Base-by-base conservation (phyloP, 2,888 invertebrate species). In the Brenthis ino region DNA sequence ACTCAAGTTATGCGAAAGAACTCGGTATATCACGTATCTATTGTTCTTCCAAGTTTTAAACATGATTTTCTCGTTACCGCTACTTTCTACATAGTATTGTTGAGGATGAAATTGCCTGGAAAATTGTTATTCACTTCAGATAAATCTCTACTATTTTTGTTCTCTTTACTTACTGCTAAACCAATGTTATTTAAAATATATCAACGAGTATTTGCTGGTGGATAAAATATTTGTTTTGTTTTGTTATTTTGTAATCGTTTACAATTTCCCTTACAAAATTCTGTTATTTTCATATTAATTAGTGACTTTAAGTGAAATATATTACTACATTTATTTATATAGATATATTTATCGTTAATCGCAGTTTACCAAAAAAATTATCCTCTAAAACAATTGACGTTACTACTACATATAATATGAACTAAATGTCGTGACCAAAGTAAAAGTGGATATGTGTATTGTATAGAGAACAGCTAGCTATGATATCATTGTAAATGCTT, bases 1-100 rank as follows among this genome's bases (percentile, higher is more conserved):
- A 83, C 81, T 58, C 53, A 60, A 60, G 50, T 60, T 60, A 28
- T 11, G 11, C 48, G 68, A 73, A 76, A 71, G 74, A 77, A 75
- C 72, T 73, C 73, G 69, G 68, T 77, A 75, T 77, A 77, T 78
- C 77, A 76, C 69, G 74, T 75, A 77, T 80, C 78, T 80, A 80
- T 80, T 79, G 78, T 79, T 80, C 78, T 81, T 80, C 74, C 75
- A 69, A 81, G 76, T 79, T 80, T 77, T 72, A 75, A 79, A 76
- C 77, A 68, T 65, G 48, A 65, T 70, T 70, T 68, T 68, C 65
- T 65, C 68, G 50, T 70, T 67, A 70, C 64, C 55, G 20, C 67
- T 51, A 64, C 60, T 64, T 57, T 60, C 48, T 51, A 54, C 37
- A 43, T 53, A 55, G 56, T 67, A 64, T 12, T 37, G 58, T 67